Evolutionary conservation across 2,113 vertebrate genomes (phyloP).

Genomic region (Microcebus griseorufus): DNA sequence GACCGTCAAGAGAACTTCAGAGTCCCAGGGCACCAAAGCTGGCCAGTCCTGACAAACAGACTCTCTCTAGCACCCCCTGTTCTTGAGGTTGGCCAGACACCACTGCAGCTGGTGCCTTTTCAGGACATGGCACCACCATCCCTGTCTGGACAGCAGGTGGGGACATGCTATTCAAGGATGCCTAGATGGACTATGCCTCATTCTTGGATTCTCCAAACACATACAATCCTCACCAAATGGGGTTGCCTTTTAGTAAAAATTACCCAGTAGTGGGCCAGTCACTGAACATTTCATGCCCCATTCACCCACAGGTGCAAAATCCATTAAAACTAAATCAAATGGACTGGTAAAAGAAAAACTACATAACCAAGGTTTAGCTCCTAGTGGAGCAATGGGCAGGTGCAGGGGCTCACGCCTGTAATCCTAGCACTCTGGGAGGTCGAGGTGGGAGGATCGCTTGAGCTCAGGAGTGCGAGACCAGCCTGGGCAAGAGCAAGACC

Average conservation of each 20-base stretch:
- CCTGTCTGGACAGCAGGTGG: background rate
- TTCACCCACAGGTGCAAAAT: background rate
- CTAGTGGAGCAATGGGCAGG: background rate
- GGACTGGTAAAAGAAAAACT: background rate
- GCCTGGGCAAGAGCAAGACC: no score
- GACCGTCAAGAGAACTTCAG: background rate
- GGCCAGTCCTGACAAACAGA: background rate
- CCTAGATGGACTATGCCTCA: background rate
- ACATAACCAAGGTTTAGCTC: background rate
- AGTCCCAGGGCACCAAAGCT: background rate
- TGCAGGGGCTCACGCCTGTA: no score
- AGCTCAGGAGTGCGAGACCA: no score
- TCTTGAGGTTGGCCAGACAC: background rate
- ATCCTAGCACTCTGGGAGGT: no score
- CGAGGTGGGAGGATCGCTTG: no score
- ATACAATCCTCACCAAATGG: background rate
- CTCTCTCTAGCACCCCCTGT: background rate
- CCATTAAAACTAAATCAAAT: background rate
- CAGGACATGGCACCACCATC: background rate
- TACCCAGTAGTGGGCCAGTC: background rate
- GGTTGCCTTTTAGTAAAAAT: background rate
- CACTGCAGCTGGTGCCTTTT: background rate
- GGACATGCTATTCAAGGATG: background rate
- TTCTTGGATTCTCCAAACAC: background rate
- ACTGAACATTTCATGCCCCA: background rate